Evolutionary conservation across 2,888 invertebrate genomes (phyloP).

Genomic region (Diaperis boleti): DNA sequence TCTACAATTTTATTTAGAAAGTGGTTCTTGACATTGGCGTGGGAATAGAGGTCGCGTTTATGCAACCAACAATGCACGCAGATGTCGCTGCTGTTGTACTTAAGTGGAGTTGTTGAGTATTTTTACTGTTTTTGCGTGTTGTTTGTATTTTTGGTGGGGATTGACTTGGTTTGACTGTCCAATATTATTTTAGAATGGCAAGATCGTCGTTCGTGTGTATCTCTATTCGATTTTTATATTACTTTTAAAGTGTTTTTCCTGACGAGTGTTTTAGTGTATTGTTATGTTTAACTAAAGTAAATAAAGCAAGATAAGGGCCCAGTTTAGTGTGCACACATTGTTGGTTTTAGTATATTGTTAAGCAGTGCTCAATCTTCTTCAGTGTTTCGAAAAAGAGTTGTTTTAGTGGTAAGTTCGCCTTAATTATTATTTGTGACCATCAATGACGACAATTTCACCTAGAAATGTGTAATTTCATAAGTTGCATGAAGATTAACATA

Average conservation of each 20-base stretch:
- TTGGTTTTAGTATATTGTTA: slow-evolving; percentile 28
- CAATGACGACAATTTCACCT: background rate
- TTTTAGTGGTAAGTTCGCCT: slow-evolving; percentile 19
- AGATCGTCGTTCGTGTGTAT: slow-evolving; percentile 18
- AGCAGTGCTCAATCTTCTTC: slow-evolving; percentile 9
- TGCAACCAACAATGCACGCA: slow-evolving; percentile 20
- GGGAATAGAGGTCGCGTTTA: slow-evolving; percentile 5
- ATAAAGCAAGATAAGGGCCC: slow-evolving; percentile 37
- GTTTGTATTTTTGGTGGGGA: slow-evolving; percentile 40
- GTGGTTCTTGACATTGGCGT: slow-evolving; percentile 17
- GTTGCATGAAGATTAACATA: no score
- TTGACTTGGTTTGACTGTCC: slow-evolving; percentile 25
- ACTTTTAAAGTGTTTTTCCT: slow-evolving; percentile 8
- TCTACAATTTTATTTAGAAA: no score
- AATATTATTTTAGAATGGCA: slow-evolving; percentile 30
- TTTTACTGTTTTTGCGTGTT: slow-evolving; percentile 32
- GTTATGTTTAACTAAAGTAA: slow-evolving; percentile 37
- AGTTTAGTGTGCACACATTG: slow-evolving; percentile 30
- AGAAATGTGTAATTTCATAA: no score
- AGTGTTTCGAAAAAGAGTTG: slow-evolving; percentile 8
- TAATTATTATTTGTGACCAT: slow-evolving; percentile 21
- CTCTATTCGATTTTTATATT: background rate
- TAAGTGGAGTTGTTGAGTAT: slow-evolving; percentile 13
- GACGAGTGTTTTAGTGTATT: slow-evolving; percentile 29
- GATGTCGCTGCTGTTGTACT: slow-evolving; percentile 14